Evolutionary conservation across 2,888 invertebrate species (phyloP).

Genomic region (Leucophenga maculata): DNA sequence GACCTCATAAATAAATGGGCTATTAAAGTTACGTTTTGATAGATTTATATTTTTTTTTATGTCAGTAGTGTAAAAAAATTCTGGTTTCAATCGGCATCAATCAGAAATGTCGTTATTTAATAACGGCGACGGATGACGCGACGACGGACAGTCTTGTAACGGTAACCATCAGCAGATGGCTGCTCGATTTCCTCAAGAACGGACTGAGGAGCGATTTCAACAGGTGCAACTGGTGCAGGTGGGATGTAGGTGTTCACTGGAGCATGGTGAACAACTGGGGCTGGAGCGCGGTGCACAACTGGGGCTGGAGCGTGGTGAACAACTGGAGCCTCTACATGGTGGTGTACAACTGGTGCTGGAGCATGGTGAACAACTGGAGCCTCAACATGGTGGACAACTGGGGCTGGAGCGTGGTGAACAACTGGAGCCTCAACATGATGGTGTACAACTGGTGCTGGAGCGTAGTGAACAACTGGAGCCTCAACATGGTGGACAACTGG

Average conservation of each 20-base stretch:
- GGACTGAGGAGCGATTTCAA: conserved; percentile 43
- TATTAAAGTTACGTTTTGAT: not conserved
- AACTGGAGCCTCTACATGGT: conserved; percentile 39
- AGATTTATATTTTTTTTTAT: conserved; percentile 39
- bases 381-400: conserved; percentile 18
- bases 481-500: conserved; percentile 39
- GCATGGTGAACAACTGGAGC: conserved; percentile 16
- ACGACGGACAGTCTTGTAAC: conserved; percentile 59
- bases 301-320: conserved; percentile 38
- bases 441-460: conserved; percentile 37
- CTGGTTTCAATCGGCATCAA: conserved; percentile 22
- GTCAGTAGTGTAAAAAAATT: conserved; percentile 34
- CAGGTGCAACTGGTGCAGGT: conserved; percentile 26
- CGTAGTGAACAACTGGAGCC: conserved; percentile 35
- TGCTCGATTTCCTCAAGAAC: conserved; percentile 61
- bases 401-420: not conserved
- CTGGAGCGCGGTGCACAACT: conserved; percentile 18
- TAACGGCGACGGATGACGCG: conserved; percentile 60
- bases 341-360: conserved; percentile 37
- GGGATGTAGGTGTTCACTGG: not conserved
- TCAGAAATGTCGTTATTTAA: conserved; percentile 36
- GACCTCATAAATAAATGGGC: too few relatives aligned
- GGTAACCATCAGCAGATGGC: conserved; percentile 60
- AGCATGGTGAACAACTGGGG: not conserved
- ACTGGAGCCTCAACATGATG: not conserved